A percentile compares a stretch with the other conserved stretches of the same genome.
phyloP scores from a whole-genome alignment of 2,113 vertebrate genomes.

The Chaenocephalus aceratus region DNA sequence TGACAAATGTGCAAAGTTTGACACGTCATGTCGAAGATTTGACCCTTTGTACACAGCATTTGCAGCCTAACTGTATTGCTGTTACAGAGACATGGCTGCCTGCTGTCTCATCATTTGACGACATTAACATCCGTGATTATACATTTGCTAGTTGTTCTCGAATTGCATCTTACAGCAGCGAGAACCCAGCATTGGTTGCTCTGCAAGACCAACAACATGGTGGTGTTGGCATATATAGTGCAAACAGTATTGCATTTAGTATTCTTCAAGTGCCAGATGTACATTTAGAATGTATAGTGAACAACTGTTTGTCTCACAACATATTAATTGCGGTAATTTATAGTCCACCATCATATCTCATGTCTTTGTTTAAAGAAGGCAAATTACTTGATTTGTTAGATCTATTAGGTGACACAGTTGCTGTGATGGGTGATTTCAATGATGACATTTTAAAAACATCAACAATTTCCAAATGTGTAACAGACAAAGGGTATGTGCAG shows the following conservation, averaged over 20 bases:
- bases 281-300: conserved; percentile 5
- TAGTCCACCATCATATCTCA: neutral
- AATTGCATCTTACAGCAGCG: neutral
- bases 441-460: neutral
- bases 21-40: neutral
- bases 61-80: conserved; percentile 16
- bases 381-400: neutral
- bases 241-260: neutral
- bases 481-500: neutral
- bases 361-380: conserved; percentile 1
- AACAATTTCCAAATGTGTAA: too few relatives aligned
- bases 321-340: neutral
- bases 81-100: conserved; percentile 14
- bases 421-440: neutral
- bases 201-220: conserved; percentile 3
- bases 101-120: neutral
- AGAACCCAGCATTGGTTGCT: neutral
- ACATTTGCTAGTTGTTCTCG: neutral
- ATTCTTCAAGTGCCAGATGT: neutral
- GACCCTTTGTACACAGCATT: neutral
- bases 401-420: neutral
- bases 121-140: neutral
- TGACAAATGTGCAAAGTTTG: conserved; percentile 12
- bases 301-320: neutral
- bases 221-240: conserved; percentile 1